phyloP scores from a whole-genome alignment of 2,797 vertebrate genomes.

The Tamandua tetradactyla region DNA sequence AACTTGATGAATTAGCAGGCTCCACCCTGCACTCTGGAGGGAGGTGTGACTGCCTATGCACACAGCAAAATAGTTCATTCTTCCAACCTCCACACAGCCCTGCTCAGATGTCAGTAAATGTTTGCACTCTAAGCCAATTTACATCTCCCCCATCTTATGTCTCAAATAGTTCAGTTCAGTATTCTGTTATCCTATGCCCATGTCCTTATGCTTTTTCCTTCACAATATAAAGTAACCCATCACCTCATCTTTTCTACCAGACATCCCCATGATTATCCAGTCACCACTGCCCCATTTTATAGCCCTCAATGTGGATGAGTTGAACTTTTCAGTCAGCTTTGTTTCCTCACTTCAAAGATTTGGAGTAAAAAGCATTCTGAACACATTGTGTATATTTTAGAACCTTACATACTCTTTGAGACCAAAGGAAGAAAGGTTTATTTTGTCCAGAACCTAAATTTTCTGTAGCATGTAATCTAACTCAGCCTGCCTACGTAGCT shows the following conservation, averaged over 20 bases:
- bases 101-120: no score
- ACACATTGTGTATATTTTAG: no score
- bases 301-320: neutral
- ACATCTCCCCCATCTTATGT: neutral
- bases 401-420: no score
- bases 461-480: no score
- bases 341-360: neutral
- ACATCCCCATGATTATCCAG: rapidly evolving
- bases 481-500: no score
- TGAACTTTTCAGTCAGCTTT: no score
- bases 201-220: neutral
- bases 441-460: no score
- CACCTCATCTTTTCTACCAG: neutral
- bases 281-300: neutral
- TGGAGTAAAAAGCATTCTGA: neutral
- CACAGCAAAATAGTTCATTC: no score
- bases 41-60: neutral
- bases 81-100: no score
- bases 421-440: no score
- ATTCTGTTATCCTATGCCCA: neutral
- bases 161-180: neutral
- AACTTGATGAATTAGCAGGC: neutral
- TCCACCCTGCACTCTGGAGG: neutral
- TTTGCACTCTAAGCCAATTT: no score
- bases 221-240: rapidly evolving